A percentile compares a stretch with the other conserved stretches of the same genome.
Evolutionary conservation across 2,888 invertebrate genomes (phyloP).

Genomic region (Leucania comma): DNA sequence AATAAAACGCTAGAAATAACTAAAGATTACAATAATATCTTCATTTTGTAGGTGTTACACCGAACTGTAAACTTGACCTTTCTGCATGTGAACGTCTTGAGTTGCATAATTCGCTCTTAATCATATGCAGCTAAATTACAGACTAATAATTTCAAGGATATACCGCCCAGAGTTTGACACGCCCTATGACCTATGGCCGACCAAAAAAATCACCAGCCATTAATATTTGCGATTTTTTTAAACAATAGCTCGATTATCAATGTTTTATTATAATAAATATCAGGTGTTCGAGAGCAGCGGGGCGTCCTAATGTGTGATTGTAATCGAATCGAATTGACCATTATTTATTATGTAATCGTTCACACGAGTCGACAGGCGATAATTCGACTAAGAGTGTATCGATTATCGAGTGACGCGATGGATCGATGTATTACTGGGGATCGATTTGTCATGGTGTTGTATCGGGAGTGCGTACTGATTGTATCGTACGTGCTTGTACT

Average conservation of each 20-base stretch:
- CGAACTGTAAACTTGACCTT: constrained; percentile 56
- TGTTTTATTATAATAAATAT: constrained; percentile 62
- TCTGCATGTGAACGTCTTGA: constrained; percentile 40
- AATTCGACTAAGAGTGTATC: constrained; percentile 68
- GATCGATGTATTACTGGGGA: constrained; percentile 69
- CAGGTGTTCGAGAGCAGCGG: constrained; percentile 66
- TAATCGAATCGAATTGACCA: constrained; percentile 72
- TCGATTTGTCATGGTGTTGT: constrained; percentile 77
- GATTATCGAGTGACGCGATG: constrained; percentile 64
- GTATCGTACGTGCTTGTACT: constrained; percentile 44
- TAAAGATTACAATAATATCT: constrained; percentile 49
- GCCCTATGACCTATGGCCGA: constrained; percentile 61
- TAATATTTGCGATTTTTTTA: constrained; percentile 65
- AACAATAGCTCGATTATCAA: constrained; percentile 61
- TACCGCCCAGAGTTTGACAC: constrained; percentile 57
- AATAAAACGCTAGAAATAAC: constrained; percentile 51
- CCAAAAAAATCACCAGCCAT: constrained; percentile 58
- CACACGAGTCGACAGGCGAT: constrained; percentile 62
- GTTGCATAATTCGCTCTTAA: constrained; percentile 60
- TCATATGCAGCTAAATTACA: constrained; percentile 54
- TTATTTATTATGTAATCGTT: constrained; percentile 72
- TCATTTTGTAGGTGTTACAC: constrained; percentile 41
- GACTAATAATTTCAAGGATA: constrained; percentile 59
- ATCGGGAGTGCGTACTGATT: constrained; percentile 60
- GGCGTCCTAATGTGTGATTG: constrained; percentile 70